A percentile compares a stretch with the other conserved stretches of the same genome.
These are phyloP conservation scores for Lamprologus speciosus DNA, from an alignment of 2,113 vertebrate genomes.

Conservation along the genomic window DNA sequence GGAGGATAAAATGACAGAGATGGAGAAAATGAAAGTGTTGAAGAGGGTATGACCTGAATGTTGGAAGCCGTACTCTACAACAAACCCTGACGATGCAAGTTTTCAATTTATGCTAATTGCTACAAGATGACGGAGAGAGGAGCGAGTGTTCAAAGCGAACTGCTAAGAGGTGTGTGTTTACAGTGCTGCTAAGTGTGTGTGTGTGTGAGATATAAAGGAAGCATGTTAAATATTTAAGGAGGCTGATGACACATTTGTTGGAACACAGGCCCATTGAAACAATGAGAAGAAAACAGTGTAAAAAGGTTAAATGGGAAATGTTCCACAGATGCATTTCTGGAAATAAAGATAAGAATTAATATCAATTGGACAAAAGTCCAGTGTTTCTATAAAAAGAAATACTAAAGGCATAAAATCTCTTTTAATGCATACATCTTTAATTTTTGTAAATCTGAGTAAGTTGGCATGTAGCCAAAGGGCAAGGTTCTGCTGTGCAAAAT, in stretches of 20 bases:
- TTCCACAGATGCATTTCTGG: neutral
- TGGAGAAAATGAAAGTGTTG: neutral
- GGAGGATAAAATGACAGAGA: neutral
- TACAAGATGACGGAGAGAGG: slow-evolving; percentile 19
- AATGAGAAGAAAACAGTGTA: neutral
- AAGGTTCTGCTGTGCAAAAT: neutral
- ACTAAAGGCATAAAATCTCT: neutral
- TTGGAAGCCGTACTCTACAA: slow-evolving; percentile 8
- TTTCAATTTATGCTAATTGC: slow-evolving; percentile 40
- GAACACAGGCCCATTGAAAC: neutral
- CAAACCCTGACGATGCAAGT: slow-evolving; percentile 15
- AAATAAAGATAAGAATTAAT: neutral
- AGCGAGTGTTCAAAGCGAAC: neutral
- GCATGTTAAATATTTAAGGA: neutral
- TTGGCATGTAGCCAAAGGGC: neutral
- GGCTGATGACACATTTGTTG: neutral
- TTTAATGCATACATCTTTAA: neutral
- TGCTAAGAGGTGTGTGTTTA: neutral
- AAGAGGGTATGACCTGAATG: slow-evolving; percentile 5
- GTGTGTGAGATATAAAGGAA: neutral
- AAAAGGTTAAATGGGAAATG: neutral
- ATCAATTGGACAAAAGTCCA: neutral
- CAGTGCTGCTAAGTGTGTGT: neutral
- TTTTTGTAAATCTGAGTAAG: neutral
- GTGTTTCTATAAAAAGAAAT: neutral